Evolutionary conservation across 2,888 invertebrate genomes (phyloP), one percentile per base, ranked within the genome.

Genomic region (Epistrophella euchroma): DNA sequence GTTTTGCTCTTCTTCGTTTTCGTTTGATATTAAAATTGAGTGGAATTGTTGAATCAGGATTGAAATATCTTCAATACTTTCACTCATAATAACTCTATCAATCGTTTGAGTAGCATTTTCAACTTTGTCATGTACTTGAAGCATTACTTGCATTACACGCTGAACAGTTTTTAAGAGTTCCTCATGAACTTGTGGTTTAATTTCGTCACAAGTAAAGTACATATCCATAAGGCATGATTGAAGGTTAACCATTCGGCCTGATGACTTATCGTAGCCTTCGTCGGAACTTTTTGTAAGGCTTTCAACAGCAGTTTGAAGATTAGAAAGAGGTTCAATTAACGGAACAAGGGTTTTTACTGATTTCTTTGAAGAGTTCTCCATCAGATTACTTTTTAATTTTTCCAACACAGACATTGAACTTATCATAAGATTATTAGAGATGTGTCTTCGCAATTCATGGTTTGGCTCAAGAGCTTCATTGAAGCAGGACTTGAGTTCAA

Each of bases 141-240:
- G 73, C 73, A 79, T 76, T 10, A 58, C 28, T 13, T 85, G 32
- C 82, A 82, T 87, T 9, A 71, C 32, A 3, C 25, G 28, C 22
- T 66, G 37, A 2, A 88, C 37, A 1, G n/a, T 40, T 40, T 37
- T 22, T 5, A 64, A 37, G 0, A 88, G 37, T 4, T 72, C 43
- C 9, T 25, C 47, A 19, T 73, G 62, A 1, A 74, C 2, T 5
- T 79, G 15, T 11, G 50, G 55, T 19, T 76, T 70, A 0, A 74
- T 7, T 15, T 88, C 88, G 47, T 88, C 88, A 66, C 86, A 88
- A 17, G 76, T 40, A 17, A 86, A 86, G n/a, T 88, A 88, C 60
- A 76, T 40, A 37, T 72, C 80, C 88, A 88, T 88, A 9, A 88
- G 75, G 9, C 77, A 78, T 9, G 86, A 81, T 45, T 86, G 86